Evolutionary conservation across 1,140 invertebrate genomes (phyloP), one percentile per base, ranked within the genome.

Genomic region (Dendrolimus kikuchii): DNA sequence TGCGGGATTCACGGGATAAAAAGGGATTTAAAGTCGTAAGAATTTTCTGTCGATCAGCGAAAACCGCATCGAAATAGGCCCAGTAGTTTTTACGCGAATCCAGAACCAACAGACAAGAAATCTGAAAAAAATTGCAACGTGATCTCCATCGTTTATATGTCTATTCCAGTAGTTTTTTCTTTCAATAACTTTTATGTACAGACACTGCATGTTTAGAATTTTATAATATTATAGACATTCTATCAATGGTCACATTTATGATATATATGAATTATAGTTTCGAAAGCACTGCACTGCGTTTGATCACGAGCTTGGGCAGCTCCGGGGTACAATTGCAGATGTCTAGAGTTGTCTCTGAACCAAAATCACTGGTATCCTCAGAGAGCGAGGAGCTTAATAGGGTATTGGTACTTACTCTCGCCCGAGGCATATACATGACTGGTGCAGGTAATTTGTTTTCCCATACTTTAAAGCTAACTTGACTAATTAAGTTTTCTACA

Each of bases 361-460:
- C 94, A 1, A 98, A 98, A 78, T 92, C 94, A 0, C 89, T 98
- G 4, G 93, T 98, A 0, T 98, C 96, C 0, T 92, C 93, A 0
- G 97, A 99, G 79, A 98, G 96, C 0, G 98, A 99, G 81, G 98
- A 99, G 81, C 84, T 99, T 0, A 99, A 99, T 75, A 88, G 96
- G 60, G 95, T 95, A 1, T 88, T 99, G 0, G 96, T 99, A 0
- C 88, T 99, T 2, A 98, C 96, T 1, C 80, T 99, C n/a, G 97
- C 97, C 0, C 88, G 97, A 55, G 95, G 97, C 0, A 96, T 98
- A 88, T 95, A 98, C 79, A 93, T 99, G 10, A 97, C 96, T 51
- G 95, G 96, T 73, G 88, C 89, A 8, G 91, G 90, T 88, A 57
- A 61, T 62, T 55, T 38, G 41, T 6, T 40, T 51, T 48, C 39